phyloP scores from a whole-genome alignment of 2,797 vertebrate species.

The Myotis vivesi region DNA sequence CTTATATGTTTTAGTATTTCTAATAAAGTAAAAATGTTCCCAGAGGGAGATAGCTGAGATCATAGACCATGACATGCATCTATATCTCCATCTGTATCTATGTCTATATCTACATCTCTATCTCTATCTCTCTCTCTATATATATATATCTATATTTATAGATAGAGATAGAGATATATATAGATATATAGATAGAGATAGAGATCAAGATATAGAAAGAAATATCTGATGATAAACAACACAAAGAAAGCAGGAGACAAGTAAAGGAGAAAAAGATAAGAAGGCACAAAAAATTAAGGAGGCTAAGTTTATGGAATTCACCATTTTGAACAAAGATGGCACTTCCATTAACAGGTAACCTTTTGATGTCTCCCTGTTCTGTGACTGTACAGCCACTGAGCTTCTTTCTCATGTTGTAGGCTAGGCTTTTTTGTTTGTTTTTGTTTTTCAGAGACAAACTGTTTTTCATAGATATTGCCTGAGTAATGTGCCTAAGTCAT shows the following conservation, averaged over 20 bases:
- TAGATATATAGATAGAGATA: too few relatives aligned
- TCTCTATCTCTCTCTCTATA: too few relatives aligned
- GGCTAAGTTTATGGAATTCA: background rate
- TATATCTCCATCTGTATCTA: too few relatives aligned
- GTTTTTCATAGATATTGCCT: constrained; percentile 61
- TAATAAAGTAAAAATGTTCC: background rate
- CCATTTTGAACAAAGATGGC: background rate
- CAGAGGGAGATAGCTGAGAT: background rate
- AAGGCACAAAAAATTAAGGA: background rate
- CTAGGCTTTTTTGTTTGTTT: too few relatives aligned
- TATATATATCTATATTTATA: too few relatives aligned
- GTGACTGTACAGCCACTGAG: background rate
- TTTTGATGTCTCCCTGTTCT: background rate
- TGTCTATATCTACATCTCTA: too few relatives aligned
- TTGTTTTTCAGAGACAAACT: constrained; percentile 2
- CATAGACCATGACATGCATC: background rate
- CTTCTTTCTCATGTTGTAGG: background rate
- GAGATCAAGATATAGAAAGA: background rate
- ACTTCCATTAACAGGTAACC: background rate
- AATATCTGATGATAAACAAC: background rate
- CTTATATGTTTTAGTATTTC: background rate
- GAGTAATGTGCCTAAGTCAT: constrained; percentile 67
- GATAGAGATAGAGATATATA: too few relatives aligned
- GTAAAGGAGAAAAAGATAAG: background rate
- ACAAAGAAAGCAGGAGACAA: background rate